Conservation (phyloP, 2,888 invertebrate species). For the Elaeidobius kamerunicus region DNA sequence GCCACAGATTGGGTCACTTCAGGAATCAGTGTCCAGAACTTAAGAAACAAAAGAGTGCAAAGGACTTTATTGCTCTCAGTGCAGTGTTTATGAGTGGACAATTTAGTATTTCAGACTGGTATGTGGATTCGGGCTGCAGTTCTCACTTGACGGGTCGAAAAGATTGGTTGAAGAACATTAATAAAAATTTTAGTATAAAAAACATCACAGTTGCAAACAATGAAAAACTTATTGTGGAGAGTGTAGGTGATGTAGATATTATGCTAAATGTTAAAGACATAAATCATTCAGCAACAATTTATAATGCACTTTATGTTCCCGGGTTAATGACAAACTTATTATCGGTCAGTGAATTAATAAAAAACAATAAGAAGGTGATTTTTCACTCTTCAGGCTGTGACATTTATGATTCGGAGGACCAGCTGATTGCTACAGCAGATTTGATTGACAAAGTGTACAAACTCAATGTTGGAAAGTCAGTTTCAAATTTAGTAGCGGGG, state of each 20-base stretch:
- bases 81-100: conserved; percentile 30
- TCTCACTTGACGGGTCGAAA: conserved; percentile 33
- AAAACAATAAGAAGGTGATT: neutral
- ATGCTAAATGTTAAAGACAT: conserved; percentile 15
- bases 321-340: neutral
- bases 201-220: conserved; percentile 33
- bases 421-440: neutral
- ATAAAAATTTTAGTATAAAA: conserved; percentile 11
- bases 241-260: conserved; percentile 32
- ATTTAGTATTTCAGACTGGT: conserved; percentile 32
- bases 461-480: neutral
- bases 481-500: neutral
- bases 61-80: conserved; percentile 25
- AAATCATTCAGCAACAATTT: neutral
- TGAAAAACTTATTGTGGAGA: conserved; percentile 28
- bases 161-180: conserved; percentile 24
- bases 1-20: conserved; percentile 33
- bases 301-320: neutral
- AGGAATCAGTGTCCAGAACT: conserved; percentile 32
- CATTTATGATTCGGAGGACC: neutral
- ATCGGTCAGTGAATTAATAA: neutral
- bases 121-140: conserved; percentile 36
- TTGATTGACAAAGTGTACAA: neutral
- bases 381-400: neutral
- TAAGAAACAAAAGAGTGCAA: neutral